Evolutionary conservation across 2,888 invertebrate species (phyloP).

Genomic region (Panorpa germanica): DNA sequence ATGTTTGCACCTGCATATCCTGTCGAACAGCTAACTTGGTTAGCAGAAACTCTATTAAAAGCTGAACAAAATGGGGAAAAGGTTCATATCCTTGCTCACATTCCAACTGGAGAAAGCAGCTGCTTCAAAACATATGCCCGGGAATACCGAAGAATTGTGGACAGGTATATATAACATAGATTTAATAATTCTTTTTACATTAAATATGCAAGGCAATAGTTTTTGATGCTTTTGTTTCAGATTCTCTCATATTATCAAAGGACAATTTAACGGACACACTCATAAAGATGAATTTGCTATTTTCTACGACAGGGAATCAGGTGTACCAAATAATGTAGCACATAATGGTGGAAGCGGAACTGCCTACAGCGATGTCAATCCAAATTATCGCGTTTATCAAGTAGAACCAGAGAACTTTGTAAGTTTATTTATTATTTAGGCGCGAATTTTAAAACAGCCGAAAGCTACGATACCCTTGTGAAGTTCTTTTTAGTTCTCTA

Average conservation of each 20-base stretch:
- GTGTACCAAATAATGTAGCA: constrained; percentile 40
- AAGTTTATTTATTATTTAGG: too few relatives aligned
- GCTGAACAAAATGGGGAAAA: constrained; percentile 56
- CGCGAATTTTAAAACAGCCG: too few relatives aligned
- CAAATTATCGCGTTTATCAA: constrained; percentile 59
- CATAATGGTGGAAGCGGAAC: constrained; percentile 78
- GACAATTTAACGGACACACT: constrained; percentile 69
- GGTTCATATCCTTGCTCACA: constrained; percentile 70
- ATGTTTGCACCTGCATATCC: constrained; percentile 53
- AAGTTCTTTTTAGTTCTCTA: too few relatives aligned
- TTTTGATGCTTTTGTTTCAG: constrained; percentile 27
- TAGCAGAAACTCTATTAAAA: constrained; percentile 46
- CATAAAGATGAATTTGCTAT: constrained; percentile 58
- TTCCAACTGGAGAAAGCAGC: constrained; percentile 51
- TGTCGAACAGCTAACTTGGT: constrained; percentile 61
- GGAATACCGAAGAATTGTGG: constrained; percentile 46
- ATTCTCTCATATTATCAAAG: constrained; percentile 53
- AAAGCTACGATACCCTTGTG: too few relatives aligned
- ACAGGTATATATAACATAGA: constrained; percentile 28
- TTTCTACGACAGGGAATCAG: constrained; percentile 36
- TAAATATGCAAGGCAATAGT: too few relatives aligned
- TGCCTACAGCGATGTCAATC: constrained; percentile 50
- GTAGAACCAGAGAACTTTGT: constrained; percentile 39
- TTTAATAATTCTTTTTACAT: too few relatives aligned
- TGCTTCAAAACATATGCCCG: constrained; percentile 52